Conservation (phyloP, 2,113 vertebrate species). For the Columba livia region DNA sequence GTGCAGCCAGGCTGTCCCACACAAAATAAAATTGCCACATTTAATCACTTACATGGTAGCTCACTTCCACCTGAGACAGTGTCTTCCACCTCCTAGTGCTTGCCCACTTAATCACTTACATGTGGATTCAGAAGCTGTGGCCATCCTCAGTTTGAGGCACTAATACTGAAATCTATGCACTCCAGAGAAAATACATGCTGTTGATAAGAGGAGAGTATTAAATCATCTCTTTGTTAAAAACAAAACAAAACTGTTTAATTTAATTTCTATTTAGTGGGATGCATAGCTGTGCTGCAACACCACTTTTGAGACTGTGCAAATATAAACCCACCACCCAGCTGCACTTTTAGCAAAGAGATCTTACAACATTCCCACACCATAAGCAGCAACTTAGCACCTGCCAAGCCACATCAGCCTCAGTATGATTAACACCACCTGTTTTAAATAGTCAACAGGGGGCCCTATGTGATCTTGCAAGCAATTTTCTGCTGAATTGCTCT, state of each 20-base stretch:
- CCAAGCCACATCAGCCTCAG: background rate
- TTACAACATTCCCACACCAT: background rate
- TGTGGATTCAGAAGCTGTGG: background rate
- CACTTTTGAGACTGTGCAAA: background rate
- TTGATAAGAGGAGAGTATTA: background rate
- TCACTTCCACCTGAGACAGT: background rate
- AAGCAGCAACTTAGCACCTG: background rate
- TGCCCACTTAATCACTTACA: background rate
- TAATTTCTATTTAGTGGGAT: background rate
- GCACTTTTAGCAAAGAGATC: background rate
- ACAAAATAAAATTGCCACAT: background rate
- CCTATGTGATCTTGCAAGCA: background rate
- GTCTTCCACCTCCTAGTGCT: background rate
- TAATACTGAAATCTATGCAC: background rate
- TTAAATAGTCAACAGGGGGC: background rate
- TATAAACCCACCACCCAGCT: background rate
- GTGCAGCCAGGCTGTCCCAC: background rate
- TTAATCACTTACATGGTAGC: background rate
- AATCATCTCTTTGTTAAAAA: background rate
- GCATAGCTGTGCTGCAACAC: background rate
- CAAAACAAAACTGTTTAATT: background rate
- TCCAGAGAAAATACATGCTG: background rate
- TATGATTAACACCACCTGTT: background rate
- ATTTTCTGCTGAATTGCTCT: constrained; percentile 5
- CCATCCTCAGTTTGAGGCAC: background rate